Base-by-base conservation (phyloP, 37 sponge, comb jelly and placozoan species). In the Hormiphora californensis region DNA sequence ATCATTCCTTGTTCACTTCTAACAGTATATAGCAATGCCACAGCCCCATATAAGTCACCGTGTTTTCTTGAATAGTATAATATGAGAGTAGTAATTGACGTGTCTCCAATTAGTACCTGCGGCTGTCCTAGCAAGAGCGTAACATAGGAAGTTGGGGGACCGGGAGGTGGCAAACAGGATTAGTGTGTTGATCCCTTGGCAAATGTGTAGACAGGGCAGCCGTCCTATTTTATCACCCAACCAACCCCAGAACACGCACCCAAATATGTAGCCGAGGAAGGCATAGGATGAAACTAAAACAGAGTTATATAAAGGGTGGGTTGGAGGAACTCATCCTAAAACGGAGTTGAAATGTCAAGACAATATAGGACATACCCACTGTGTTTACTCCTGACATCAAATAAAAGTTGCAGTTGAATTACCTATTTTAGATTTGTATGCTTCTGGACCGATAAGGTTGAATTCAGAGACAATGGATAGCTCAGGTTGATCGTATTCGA, bases 201-300 rank as follows among this genome's bases (percentile, higher is more conserved):
- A 65, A 35, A 65, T 35, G 37, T 65, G 67, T 3, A 65, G 21
- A 11, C 38, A 15, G 4, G 67, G 67, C 28, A 65, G 15, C 9
- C 67, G 3, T 27, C 67, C 67, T 3, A 65, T 34, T 38, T 33
- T 65, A 17, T 65, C 67, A 35, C 67, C 67, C 5, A 65, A 5
- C 67, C 67, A 65, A 5, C 67, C 67, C 67, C 67, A 65, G 67
- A 65, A 65, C 15, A 65, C 8, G 35, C 67, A 65, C 7, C 67
- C 67, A 33, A 65, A 33, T 34, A 28, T 65, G 37, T 65, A 65
- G 34, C 67, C 67, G 30, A 65, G 37, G 67, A 65, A 65, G 37
- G 67, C 67, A 39, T 65, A 65, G 21, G 67, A 65, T 3, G 67
- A 65, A 7, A 65, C 67, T 57, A 30, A 57, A 57, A 57, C 27